Conservation (phyloP, 2,113 vertebrate species). For the Patagioenas fasciata region DNA sequence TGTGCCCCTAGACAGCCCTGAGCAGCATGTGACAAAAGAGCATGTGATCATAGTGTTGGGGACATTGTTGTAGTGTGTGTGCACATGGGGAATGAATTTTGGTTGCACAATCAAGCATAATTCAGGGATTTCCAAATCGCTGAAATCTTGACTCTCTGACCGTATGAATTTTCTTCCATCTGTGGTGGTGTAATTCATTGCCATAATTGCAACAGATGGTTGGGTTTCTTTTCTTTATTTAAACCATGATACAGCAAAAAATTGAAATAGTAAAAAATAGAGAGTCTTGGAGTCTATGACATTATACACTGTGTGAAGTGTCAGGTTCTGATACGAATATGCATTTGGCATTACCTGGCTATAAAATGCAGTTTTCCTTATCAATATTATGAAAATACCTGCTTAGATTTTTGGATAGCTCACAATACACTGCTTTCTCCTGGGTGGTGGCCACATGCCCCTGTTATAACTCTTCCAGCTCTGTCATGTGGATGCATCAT, state of each 20-base stretch:
- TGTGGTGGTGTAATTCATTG: conserved; percentile 44
- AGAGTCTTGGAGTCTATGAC: not conserved
- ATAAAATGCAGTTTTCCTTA: not conserved
- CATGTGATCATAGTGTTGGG: accelerated
- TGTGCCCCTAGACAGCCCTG: not conserved
- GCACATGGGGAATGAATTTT: not conserved
- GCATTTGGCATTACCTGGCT: not conserved
- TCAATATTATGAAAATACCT: not conserved
- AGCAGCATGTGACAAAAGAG: not conserved
- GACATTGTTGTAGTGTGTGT: not conserved
- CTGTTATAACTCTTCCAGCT: not conserved
- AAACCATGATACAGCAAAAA: conserved; percentile 18
- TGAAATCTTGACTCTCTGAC: conserved; percentile 49
- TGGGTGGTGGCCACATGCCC: not conserved
- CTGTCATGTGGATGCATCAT: not conserved
- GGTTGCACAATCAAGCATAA: not conserved
- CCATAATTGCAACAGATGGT: conserved; percentile 47
- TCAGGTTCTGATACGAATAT: not conserved
- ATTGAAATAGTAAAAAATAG: not conserved
- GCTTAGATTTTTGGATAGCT: not conserved
- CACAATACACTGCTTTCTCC: not conserved
- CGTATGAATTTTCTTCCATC: conserved; percentile 28
- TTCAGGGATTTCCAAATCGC: conserved; percentile 39
- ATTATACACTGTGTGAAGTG: not conserved
- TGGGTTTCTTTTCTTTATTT: not conserved